A percentile compares a stretch with the other conserved stretches of the same genome.
Conservation (phyloP, 2,888 invertebrate genomes). For the Eupithecia vulgata region DNA sequence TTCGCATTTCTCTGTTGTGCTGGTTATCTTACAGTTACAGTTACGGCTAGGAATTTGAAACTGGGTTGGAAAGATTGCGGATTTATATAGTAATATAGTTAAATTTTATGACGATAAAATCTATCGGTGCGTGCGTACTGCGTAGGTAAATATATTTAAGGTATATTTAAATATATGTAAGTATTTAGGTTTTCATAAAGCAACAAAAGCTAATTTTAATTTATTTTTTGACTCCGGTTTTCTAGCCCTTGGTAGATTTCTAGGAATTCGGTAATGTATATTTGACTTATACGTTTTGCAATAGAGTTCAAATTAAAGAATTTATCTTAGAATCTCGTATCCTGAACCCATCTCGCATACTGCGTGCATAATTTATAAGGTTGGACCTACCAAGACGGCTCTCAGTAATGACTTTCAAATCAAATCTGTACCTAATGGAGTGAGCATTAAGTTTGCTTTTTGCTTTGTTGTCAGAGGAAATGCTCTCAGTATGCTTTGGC, state of each 20-base stretch:
- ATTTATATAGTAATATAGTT: background rate
- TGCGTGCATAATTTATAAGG: conserved; percentile 36
- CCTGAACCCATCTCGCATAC: conserved; percentile 14
- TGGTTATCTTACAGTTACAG: conserved; percentile 22
- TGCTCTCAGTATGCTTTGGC: conserved; percentile 23
- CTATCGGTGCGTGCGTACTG: too few relatives aligned
- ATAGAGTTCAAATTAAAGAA: background rate
- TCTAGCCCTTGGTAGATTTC: background rate
- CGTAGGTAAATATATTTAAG: too few relatives aligned
- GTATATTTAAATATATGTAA: too few relatives aligned
- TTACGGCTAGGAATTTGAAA: background rate
- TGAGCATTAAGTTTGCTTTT: conserved; percentile 24
- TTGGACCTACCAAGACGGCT: conserved; percentile 9
- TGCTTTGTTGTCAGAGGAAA: conserved; percentile 24
- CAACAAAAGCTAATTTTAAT: too few relatives aligned
- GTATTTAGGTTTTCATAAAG: too few relatives aligned
- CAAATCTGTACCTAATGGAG: conserved; percentile 25
- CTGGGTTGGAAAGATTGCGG: background rate
- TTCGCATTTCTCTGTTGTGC: conserved; percentile 34
- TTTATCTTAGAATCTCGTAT: background rate
- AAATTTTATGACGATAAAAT: background rate
- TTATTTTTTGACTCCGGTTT: background rate
- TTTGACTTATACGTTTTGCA: background rate
- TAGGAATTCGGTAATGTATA: background rate
- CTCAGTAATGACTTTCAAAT: conserved; percentile 32